Percentiles rank a stretch among this genome's conserved stretches.
Evolutionary conservation across 1,140 invertebrate species (phyloP).

Genomic region (Phocides pigmalion): DNA sequence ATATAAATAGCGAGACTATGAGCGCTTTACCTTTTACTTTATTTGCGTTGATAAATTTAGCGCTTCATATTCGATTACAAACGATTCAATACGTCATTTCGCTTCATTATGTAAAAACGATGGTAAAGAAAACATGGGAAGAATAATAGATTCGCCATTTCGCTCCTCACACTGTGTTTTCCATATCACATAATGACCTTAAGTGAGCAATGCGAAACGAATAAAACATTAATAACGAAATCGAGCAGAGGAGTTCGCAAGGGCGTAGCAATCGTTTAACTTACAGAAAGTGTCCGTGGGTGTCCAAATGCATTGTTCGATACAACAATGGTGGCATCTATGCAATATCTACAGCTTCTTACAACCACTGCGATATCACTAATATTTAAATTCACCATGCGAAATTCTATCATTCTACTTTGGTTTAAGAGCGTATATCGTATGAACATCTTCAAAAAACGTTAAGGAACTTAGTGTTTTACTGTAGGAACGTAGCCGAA

Average conservation of each 20-base stretch:
- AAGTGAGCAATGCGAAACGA: constrained; percentile 22
- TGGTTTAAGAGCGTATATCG: constrained; percentile 31
- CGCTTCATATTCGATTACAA: background rate
- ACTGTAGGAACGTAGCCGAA: constrained; percentile 36
- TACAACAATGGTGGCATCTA: constrained; percentile 66
- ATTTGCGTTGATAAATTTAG: too few species aligned
- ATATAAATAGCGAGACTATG: too few species aligned
- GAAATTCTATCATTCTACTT: constrained; percentile 29
- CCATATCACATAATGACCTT: constrained; percentile 24
- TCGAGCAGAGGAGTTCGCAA: constrained; percentile 53
- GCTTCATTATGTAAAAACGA: background rate
- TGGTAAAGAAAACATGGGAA: background rate
- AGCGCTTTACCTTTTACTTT: too few species aligned
- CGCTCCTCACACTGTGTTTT: background rate
- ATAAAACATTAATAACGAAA: constrained; percentile 48
- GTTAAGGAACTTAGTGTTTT: constrained; percentile 18
- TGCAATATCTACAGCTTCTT: constrained; percentile 51
- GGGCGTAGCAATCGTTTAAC: constrained; percentile 56
- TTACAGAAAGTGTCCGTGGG: constrained; percentile 59
- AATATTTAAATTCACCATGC: constrained; percentile 29
- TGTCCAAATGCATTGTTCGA: constrained; percentile 67
- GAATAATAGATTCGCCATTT: constrained; percentile 1
- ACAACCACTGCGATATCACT: constrained; percentile 3
- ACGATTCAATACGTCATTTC: background rate
- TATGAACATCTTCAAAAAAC: constrained; percentile 19